Evolutionary conservation across 64 coral and sea anemone genomes (phyloP).

Genomic region (Stichodactyla mertensii): DNA sequence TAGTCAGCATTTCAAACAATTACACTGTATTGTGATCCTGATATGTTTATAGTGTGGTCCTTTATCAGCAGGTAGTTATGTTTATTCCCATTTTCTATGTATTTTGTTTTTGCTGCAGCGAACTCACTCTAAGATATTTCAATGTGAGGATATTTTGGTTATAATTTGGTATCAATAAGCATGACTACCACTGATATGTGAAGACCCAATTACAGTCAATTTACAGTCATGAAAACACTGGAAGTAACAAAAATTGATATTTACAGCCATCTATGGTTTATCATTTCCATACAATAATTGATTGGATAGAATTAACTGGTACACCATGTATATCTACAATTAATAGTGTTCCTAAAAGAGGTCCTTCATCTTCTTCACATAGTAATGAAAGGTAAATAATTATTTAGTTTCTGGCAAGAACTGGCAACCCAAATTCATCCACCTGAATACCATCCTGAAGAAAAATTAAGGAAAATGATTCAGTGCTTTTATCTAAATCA

Average conservation of each 20-base stretch:
- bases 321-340: not conserved
- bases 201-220: not conserved
- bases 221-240: not conserved
- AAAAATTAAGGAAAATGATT: not conserved
- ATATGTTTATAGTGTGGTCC: no score
- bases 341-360: not conserved
- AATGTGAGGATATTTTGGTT: no score
- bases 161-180: not conserved
- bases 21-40: no score
- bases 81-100: no score
- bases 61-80: no score
- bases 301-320: not conserved
- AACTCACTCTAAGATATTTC: no score
- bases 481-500: no score
- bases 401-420: constrained; percentile 54
- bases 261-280: not conserved
- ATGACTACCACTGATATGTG: not conserved
- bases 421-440: constrained; percentile 65
- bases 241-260: not conserved
- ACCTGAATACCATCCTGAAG: constrained; percentile 55
- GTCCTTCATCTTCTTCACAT: not conserved
- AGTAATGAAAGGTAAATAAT: not conserved
- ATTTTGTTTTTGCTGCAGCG: no score
- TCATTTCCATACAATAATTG: not conserved
- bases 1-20: no score